A percentile compares a stretch with the other conserved stretches of the same genome.
Conservation (phyloP, 2,888 invertebrate genomes). For the Cryptophagus acutangulus region DNA sequence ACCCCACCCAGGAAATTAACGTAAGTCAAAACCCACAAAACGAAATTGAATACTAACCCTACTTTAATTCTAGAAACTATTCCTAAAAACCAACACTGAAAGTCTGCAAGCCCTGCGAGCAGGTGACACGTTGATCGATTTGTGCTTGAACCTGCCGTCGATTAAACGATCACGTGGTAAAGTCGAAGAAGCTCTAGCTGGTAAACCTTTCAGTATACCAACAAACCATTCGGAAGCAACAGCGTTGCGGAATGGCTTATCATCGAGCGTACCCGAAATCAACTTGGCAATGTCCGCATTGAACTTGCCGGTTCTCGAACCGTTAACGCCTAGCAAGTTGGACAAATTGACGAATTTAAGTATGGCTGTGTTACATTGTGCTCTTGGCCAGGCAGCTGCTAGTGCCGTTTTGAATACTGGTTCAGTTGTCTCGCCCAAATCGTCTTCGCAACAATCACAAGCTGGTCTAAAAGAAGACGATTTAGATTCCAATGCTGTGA, state of each 20-base stretch:
- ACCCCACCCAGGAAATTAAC: slow-evolving; percentile 49
- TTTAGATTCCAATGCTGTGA: slow-evolving; percentile 72
- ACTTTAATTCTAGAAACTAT: slow-evolving; percentile 59
- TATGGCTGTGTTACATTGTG: slow-evolving; percentile 78
- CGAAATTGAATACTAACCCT: slow-evolving; percentile 3
- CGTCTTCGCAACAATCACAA: slow-evolving; percentile 44
- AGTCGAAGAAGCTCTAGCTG: slow-evolving; percentile 60
- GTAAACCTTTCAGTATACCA: slow-evolving; percentile 63
- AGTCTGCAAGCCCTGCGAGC: slow-evolving; percentile 77
- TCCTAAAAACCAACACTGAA: slow-evolving; percentile 71
- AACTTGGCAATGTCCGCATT: slow-evolving; percentile 77
- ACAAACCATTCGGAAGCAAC: slow-evolving; percentile 68
- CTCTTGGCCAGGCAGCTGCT: slow-evolving; percentile 65
- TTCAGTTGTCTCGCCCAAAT: slow-evolving; percentile 57
- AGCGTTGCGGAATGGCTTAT: slow-evolving; percentile 60
- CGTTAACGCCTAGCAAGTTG: slow-evolving; percentile 77
- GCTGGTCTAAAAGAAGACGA: slow-evolving; percentile 60
- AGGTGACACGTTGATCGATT: slow-evolving; percentile 73
- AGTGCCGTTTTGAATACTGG: slow-evolving; percentile 57
- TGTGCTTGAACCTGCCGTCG: slow-evolving; percentile 73
- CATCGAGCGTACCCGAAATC: slow-evolving; percentile 78
- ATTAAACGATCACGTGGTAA: slow-evolving; percentile 59
- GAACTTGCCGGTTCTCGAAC: slow-evolving; percentile 82
- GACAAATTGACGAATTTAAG: slow-evolving; percentile 76
- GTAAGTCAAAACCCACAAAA: slow-evolving; percentile 33